Base-by-base conservation (phyloP, 1,140 invertebrate genomes). In the Heterodera schachtii region DNA sequence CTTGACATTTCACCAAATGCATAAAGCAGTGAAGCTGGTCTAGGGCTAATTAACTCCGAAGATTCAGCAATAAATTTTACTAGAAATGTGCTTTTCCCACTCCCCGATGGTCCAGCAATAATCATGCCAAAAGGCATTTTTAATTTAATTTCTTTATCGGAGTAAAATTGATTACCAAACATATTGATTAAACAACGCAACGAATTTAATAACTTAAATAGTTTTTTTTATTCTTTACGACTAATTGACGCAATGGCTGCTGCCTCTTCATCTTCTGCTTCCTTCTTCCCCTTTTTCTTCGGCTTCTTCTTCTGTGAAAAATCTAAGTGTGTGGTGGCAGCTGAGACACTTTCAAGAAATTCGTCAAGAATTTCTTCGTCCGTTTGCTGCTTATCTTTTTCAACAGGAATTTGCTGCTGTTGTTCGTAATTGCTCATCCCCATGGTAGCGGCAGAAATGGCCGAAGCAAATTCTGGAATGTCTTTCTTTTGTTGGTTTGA, bases 61-160 rank as follows among this genome's bases (percentile, higher is more conserved):
- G 69, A 8, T 16, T 80, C 44, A 9, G 69, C 44, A 43, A 80
- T 60, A 21, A 80, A 80, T 57, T 69, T 60, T 47, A 47, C 3
- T 6, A 80, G 21, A 16, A 60, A 80, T n/a, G 16, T 49, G 21
- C 19, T 79, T 43, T 79, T 79, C 19, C 78, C 78, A 11, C 67
- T 75, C 16, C 49, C 52, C 11, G 49, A 75, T 7, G 79, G 52
- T 2, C 79, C 79, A 1, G 79, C 43, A 31, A 80, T 41, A 16
- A 80, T 80, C 70, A 80, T 80, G 43, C 52, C 66, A 11, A 80
- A 80, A 11, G 79, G 79, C n/a, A 76, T 43, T 76, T 76, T 76
- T 64, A 76, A 21, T 60, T 49, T 76, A 7, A 76, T 21, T 5
- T 76, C 75, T 76, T 76, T 76, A 76, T 76, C 44, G 3, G 44